phyloP scores from a whole-genome alignment of 2,113 vertebrate species.

The Neolamprologus hecqui region DNA sequence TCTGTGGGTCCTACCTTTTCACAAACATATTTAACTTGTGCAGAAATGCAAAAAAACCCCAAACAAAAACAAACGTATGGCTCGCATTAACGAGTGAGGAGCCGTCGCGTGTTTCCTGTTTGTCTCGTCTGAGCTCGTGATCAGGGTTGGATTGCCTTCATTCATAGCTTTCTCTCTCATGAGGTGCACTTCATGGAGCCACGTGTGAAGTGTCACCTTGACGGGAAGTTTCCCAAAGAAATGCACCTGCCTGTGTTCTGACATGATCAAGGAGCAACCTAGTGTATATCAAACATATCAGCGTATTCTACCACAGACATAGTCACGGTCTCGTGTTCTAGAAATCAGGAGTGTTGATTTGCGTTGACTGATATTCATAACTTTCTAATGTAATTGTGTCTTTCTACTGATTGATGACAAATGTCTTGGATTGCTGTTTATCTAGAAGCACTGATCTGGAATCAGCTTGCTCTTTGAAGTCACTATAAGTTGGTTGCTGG shows the following conservation, averaged over 20 bases:
- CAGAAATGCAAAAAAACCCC: neutral
- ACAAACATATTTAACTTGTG: neutral
- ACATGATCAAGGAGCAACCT: constrained; percentile 19
- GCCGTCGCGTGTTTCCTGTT: neutral
- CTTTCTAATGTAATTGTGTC: constrained; percentile 21
- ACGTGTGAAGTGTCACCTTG: constrained; percentile 12
- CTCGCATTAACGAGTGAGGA: neutral
- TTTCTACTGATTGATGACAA: constrained; percentile 20
- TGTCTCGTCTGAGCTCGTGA: constrained; percentile 17
- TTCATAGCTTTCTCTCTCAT: constrained; percentile 25
- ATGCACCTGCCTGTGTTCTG: constrained; percentile 41
- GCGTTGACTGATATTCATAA: neutral
- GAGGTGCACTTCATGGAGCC: constrained; percentile 4
- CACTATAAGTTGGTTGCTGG: neutral
- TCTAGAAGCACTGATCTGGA: constrained; percentile 33
- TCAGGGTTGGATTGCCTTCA: constrained; percentile 48
- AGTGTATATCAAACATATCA: constrained; percentile 31
- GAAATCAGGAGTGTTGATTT: neutral
- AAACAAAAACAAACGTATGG: neutral
- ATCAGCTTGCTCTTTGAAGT: constrained; percentile 26
- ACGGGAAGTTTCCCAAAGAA: constrained; percentile 51
- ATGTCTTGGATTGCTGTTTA: neutral
- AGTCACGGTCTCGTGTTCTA: neutral
- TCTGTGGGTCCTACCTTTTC: neutral
- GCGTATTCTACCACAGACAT: neutral